Percentiles rank a stretch among this genome's conserved stretches.
Conservation (phyloP, 2,797 vertebrate genomes). For the Gallirallus australis region DNA sequence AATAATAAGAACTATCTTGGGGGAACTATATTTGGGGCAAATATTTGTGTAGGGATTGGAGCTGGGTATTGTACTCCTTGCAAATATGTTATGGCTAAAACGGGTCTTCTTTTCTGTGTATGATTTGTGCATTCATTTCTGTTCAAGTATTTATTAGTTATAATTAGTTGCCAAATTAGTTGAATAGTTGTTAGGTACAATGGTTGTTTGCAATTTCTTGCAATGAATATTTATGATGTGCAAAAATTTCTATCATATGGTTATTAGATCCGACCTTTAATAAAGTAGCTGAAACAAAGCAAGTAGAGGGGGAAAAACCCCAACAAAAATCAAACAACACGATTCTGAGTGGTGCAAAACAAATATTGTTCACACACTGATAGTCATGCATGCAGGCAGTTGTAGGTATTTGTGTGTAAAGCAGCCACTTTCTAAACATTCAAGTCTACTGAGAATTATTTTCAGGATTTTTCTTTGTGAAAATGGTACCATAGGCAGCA, state of each 20-base stretch:
- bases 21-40: not conserved
- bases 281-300: not conserved
- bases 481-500: not conserved
- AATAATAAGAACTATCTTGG: not conserved
- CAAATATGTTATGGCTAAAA: not conserved
- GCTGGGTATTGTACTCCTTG: not conserved
- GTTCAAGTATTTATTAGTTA: not conserved
- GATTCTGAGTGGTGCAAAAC: not conserved
- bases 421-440: not conserved
- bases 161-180: not conserved
- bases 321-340: not conserved
- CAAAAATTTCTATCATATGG: not conserved
- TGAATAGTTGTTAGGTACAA: not conserved
- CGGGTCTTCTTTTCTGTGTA: not conserved
- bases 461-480: not conserved
- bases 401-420: not conserved
- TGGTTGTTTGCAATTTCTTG: not conserved
- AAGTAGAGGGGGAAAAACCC: not conserved
- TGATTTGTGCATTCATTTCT: not conserved
- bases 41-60: not conserved
- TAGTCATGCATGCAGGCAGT: not conserved
- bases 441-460: not conserved
- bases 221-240: constrained; percentile 14
- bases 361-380: not conserved
- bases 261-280: not conserved